These are phyloP conservation scores for Conopomorpha cramerella DNA, from an alignment of 1,140 invertebrate species.

Conservation along the genomic window DNA sequence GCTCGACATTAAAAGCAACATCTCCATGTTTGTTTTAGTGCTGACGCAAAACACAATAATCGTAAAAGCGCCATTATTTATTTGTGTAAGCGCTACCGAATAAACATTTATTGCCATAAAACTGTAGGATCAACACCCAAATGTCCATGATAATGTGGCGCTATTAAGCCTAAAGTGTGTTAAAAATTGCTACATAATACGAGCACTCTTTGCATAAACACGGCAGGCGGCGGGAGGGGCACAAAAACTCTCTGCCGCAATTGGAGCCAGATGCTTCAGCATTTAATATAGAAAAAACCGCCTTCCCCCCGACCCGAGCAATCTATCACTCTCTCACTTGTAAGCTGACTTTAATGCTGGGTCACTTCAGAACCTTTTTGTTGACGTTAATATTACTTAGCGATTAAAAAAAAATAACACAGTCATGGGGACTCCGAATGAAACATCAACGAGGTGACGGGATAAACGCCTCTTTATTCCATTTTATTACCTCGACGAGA, in stretches of 20 bases:
- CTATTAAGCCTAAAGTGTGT: no score
- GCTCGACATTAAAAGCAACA: no score
- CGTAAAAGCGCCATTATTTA: no score
- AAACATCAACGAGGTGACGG: no score
- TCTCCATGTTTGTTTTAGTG: no score
- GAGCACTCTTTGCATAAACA: conserved; percentile 10
- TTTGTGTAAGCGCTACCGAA: no score
- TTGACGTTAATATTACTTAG: conserved; percentile 48
- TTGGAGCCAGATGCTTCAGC: conserved; percentile 36
- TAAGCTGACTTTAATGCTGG: conserved; percentile 56
- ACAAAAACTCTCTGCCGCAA: conserved; percentile 40
- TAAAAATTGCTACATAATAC: conserved; percentile 4
- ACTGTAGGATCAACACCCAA: no score
- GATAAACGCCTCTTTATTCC: conserved; percentile 27
- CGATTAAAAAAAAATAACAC: conserved; percentile 32
- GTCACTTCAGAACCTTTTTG: conserved; percentile 52
- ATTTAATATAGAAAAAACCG: conserved; percentile 53
- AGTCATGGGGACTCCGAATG: no score
- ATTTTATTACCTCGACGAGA: no score
- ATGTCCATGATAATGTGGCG: no score
- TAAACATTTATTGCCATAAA: no score
- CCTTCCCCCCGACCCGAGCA: conserved; percentile 18
- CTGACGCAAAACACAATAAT: no score
- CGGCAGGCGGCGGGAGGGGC: conserved; percentile 9
- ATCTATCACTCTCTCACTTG: conserved; percentile 50